Base-by-base conservation (phyloP, 1,140 invertebrate genomes). In the Philopotamus ludificatus region DNA sequence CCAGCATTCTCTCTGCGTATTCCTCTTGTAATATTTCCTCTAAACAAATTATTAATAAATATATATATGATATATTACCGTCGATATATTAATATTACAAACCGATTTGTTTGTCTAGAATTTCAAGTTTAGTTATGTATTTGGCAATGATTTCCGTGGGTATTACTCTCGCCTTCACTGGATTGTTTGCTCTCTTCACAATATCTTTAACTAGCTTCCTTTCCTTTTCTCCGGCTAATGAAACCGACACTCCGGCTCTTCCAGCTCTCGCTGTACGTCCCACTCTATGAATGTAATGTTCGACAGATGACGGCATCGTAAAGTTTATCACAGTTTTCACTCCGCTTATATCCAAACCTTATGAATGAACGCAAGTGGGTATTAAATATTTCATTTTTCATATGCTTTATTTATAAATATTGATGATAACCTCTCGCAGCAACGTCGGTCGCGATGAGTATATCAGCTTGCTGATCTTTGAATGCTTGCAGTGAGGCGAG, bases 281-380 rank as follows among this genome's bases (percentile, higher is more conserved):
- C 16, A 97, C 88, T 75, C 87, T 83, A 73, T 99, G 97, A 75
- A 99, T 94, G 73, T 99, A 99, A 78, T 97, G 94, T 74, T 98
- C 92, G 8, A 97, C 77, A 0, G 93, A 94, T 16, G 89, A 88
- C 1, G 97, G 97, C 89, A 99, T 90, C 0, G 93, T 89, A 76
- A 96, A 98, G 79, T 99, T 99, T 41, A 99, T 93, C 2, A 98
- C 95, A 34, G 95, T 98, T 81, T 95, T 92, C 0, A 99, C 95
- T 4, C 93, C 94, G 47, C 90, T 87, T 71, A 99, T 99, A 79
- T 99, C 97, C 22, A 99, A 82, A 78, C 97, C 68, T 70, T 44
- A 26, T 9, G 39, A 41, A 9, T n/a, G 9, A n/a, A 41, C 9
- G 39, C 39, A 9, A n/a, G n/a, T n/a, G n/a, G n/a, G n/a, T n/a